Evolutionary conservation across 2,888 invertebrate genomes (phyloP).

Genomic region (Caenorhabditis zanzibari): DNA sequence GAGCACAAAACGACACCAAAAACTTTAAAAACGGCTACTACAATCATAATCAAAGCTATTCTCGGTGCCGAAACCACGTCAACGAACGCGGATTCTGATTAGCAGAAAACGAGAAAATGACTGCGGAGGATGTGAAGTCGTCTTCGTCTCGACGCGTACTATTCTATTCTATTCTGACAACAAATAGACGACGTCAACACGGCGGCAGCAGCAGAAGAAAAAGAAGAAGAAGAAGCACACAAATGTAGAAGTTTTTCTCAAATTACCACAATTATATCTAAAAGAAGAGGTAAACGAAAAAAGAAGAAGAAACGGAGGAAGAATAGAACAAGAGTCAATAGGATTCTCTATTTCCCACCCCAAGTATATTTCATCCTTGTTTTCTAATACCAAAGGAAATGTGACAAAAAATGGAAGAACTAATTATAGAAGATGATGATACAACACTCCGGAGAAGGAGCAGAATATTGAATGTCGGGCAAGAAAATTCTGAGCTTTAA

Average conservation of each 20-base stretch:
- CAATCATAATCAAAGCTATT: neutral
- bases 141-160: conserved; percentile 46
- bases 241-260: conserved; percentile 60
- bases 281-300: conserved; percentile 13
- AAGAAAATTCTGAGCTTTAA: conserved; percentile 50
- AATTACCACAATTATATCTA: conserved; percentile 66
- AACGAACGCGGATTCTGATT: conserved; percentile 42
- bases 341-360: conserved; percentile 5
- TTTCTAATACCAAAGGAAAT: conserved; percentile 21
- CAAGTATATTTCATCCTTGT: conserved; percentile 12
- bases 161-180: conserved; percentile 64
- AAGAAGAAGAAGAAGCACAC: neutral
- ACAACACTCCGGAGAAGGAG: conserved; percentile 13
- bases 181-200: conserved; percentile 61
- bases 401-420: conserved; percentile 14
- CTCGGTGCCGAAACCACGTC: conserved; percentile 7
- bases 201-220: conserved; percentile 3
- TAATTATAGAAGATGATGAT: conserved; percentile 44
- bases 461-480: conserved; percentile 14
- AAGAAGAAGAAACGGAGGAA: conserved; percentile 19
- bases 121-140: conserved; percentile 25
- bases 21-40: neutral
- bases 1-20: too few species aligned
- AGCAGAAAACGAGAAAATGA: conserved; percentile 35
- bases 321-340: conserved; percentile 9